A percentile compares a stretch with the other conserved stretches of the same genome.
These are phyloP conservation scores for Oreotrochilus melanogaster DNA, from an alignment of 2,113 vertebrate species.

Conservation along the genomic window DNA sequence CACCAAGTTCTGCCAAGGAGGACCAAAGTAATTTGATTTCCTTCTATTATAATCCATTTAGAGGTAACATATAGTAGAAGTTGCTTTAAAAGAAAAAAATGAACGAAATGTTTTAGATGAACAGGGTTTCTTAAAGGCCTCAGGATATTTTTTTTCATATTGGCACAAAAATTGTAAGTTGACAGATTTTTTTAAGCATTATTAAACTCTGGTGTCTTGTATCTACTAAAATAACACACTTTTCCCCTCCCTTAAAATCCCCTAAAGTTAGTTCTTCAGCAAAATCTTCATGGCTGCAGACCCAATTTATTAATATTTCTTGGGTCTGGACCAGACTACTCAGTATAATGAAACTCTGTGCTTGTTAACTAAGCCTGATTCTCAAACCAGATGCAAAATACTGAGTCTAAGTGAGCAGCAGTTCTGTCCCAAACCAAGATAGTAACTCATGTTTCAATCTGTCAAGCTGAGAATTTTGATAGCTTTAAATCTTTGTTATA, in stretches of 20 bases:
- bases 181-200: not conserved
- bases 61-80: conserved; percentile 42
- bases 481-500: not conserved
- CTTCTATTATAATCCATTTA: conserved; percentile 65
- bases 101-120: not conserved
- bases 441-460: not conserved
- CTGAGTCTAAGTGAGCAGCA: not conserved
- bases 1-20: conserved; percentile 30
- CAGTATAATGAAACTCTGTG: not conserved
- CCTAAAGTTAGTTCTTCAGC: not conserved
- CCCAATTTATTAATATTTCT: not conserved
- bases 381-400: not conserved
- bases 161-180: not conserved
- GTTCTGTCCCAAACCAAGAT: not conserved
- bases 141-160: not conserved
- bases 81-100: not conserved
- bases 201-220: not conserved
- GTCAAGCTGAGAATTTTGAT: not conserved
- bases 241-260: not conserved
- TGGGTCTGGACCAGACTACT: not conserved
- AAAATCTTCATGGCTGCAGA: not conserved
- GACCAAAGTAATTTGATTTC: conserved; percentile 54
- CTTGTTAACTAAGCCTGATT: not conserved
- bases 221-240: not conserved
- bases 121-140: not conserved